Conservation (phyloP, 2,888 invertebrate species). For the Periphyllus acericola region DNA sequence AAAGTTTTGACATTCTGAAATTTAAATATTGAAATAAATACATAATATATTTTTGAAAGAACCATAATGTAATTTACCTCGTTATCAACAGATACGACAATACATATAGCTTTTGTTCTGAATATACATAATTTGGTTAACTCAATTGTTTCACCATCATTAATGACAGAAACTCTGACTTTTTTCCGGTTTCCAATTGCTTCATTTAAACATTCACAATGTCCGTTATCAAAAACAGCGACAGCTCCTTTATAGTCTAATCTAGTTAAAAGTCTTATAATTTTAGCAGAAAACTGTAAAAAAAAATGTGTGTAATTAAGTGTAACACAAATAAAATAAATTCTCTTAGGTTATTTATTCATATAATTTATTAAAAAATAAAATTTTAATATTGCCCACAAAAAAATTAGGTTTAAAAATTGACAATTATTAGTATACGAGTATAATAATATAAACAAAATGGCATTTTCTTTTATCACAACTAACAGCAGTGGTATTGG, state of each 20-base stretch:
- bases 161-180: constrained; percentile 18
- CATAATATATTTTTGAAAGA: not conserved
- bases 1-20: constrained; percentile 57
- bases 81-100: constrained; percentile 42
- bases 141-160: constrained; percentile 42
- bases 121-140: constrained; percentile 52
- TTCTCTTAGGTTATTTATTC: not conserved
- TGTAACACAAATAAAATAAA: not conserved
- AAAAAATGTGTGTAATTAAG: not conserved
- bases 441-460: too few species aligned
- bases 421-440: too few species aligned
- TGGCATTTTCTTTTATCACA: too few species aligned
- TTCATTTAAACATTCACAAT: constrained; percentile 56
- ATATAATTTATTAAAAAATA: not conserved
- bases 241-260: constrained; percentile 47
- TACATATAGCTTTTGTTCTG: constrained; percentile 44
- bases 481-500: too few species aligned
- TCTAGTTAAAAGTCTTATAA: constrained; percentile 53
- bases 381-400: too few species aligned
- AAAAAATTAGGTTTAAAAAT: too few species aligned
- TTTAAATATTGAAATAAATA: not conserved
- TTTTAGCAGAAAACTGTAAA: constrained; percentile 42
- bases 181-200: constrained; percentile 54
- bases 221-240: constrained; percentile 55
- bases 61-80: constrained; percentile 29